These are phyloP conservation scores for Tenualosa thibaudeaui DNA, from an alignment of 2,797 vertebrate genomes.

Conservation along the genomic window DNA sequence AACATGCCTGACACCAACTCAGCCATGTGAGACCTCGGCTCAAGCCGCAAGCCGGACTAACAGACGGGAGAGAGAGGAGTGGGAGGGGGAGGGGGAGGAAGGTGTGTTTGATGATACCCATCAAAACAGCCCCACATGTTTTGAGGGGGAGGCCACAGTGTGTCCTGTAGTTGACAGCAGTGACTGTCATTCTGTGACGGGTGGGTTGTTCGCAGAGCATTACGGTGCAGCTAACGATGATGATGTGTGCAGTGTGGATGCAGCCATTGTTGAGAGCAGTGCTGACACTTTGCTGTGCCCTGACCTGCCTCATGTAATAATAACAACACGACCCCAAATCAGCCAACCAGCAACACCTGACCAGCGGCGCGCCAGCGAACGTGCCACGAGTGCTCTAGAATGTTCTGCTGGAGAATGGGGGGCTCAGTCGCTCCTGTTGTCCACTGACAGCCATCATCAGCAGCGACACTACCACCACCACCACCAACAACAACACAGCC, in stretches of 20 bases:
- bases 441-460: constrained; percentile 7
- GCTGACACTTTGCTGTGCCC: not conserved
- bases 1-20: constrained; percentile 43
- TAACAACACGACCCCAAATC: not conserved
- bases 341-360: not conserved
- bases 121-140: constrained; percentile 36
- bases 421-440: not conserved
- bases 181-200: constrained; percentile 24
- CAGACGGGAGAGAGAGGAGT: not conserved
- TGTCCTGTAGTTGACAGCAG: constrained; percentile 27
- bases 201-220: not conserved
- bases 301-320: not conserved
- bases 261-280: not conserved
- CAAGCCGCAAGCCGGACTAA: not conserved
- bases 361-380: not conserved
- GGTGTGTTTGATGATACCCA: constrained; percentile 20
- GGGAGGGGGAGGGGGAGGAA: not conserved
- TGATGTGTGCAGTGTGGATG: not conserved
- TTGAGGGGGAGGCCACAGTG: constrained; percentile 39
- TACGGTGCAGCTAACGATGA: not conserved
- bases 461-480: not conserved
- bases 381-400: constrained; percentile 11
- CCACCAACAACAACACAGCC: not conserved
- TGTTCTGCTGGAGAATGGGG: constrained; percentile 26
- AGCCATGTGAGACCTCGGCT: constrained; percentile 37